These are phyloP conservation scores for Poeciliopsis occidentalis DNA, from an alignment of 2,113 vertebrate species.

Conservation along the genomic window DNA sequence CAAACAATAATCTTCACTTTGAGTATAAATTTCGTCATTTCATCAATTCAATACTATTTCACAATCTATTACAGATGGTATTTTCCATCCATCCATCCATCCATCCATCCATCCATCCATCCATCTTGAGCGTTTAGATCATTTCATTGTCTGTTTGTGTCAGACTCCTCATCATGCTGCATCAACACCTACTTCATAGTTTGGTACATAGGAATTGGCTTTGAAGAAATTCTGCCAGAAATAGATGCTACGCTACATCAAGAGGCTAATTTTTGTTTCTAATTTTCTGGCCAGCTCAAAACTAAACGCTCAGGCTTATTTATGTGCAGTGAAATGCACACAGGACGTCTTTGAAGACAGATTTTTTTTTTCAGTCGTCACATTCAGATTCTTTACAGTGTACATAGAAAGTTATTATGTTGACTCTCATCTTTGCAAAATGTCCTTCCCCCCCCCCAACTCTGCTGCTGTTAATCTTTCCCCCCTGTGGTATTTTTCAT, in stretches of 20 bases:
- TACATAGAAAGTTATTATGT: background rate
- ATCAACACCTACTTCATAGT: background rate
- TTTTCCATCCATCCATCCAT: no score
- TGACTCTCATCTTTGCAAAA: background rate
- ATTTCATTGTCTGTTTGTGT: no score
- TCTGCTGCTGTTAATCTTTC: background rate
- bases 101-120: no score
- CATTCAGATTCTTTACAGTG: background rate
- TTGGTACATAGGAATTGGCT: background rate
- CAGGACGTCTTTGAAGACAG: background rate
- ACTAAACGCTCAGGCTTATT: background rate
- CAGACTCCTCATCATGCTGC: no score
- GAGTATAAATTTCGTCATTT: no score
- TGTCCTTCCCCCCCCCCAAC: no score
- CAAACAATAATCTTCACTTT: no score
- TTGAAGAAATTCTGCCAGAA: no score
- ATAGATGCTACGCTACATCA: background rate
- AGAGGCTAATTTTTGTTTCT: background rate
- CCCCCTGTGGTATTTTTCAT: slow-evolving; percentile 7
- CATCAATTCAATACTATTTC: no score
- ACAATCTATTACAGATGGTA: no score
- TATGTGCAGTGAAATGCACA: background rate
- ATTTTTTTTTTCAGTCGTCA: background rate
- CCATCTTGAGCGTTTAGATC: no score
- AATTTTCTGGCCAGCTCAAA: background rate